Conservation (phyloP, 2,797 vertebrate genomes). For the Manis pentadactyla region DNA sequence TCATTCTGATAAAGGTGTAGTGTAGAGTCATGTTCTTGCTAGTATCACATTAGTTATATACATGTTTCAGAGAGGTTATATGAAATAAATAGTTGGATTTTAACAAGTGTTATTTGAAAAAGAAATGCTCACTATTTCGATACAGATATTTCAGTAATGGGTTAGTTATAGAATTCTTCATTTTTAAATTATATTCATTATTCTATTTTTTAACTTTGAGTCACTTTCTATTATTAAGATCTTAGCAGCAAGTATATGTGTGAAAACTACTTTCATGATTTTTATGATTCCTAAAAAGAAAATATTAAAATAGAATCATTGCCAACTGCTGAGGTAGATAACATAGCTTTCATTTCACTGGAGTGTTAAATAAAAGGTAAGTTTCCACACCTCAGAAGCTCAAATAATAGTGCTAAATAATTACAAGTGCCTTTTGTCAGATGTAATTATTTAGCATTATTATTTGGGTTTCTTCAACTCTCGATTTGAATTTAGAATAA, state of each 20-base stretch:
- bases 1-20: background rate
- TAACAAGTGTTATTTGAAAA: background rate
- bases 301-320: background rate
- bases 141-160: background rate
- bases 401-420: too few species aligned
- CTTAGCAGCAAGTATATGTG: background rate
- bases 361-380: background rate
- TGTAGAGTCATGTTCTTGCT: background rate
- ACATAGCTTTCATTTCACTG: background rate
- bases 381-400: background rate
- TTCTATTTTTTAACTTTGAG: background rate
- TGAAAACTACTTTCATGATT: background rate
- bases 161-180: background rate
- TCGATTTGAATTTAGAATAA: conserved; percentile 2
- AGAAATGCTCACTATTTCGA: background rate
- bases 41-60: background rate
- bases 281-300: background rate
- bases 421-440: too few species aligned
- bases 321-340: background rate
- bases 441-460: background rate
- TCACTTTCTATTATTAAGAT: conserved; percentile 8
- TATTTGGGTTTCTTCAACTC: conserved; percentile 36
- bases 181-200: background rate
- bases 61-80: background rate
- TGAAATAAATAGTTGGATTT: background rate